Percentiles rank a stretch among this genome's conserved stretches.
Conservation (phyloP, 1,140 invertebrate genomes). For the Hylaeus anthracinus region DNA sequence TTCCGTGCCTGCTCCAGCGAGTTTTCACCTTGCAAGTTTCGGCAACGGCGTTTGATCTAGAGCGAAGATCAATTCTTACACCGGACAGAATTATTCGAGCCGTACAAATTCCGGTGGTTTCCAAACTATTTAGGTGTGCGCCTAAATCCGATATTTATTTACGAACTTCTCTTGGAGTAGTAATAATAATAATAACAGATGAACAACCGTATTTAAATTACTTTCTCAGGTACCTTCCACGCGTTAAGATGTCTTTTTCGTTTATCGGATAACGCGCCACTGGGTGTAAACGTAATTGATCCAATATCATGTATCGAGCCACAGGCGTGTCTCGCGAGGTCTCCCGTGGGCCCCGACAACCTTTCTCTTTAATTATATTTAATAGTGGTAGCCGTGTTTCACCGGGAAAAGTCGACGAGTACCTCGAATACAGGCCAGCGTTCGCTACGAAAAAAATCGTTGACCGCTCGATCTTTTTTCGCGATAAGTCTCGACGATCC, state of each 20-base stretch:
- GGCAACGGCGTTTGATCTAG: background rate
- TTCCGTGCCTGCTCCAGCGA: background rate
- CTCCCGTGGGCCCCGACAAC: background rate
- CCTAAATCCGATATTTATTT: no score
- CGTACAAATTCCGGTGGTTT: background rate
- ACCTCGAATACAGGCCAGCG: background rate
- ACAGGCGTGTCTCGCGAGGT: background rate
- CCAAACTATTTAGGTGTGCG: no score
- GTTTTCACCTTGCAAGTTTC: conserved; percentile 20
- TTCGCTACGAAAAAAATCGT: background rate
- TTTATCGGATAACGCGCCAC: no score
- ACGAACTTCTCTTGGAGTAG: no score
- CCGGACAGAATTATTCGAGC: no score
- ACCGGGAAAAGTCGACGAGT: conserved; percentile 3
- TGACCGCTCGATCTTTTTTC: background rate
- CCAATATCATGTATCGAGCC: conserved; percentile 1
- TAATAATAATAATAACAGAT: no score
- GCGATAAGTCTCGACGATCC: conserved; percentile 2
- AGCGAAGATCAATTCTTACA: background rate
- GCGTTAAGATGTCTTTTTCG: no score
- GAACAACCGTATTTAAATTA: no score
- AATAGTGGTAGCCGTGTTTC: conserved; percentile 38
- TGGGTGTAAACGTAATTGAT: conserved; percentile 20
- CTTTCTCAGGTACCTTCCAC: no score
- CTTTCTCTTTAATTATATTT: conserved; percentile 62